phyloP scores from a whole-genome alignment of 2,797 vertebrate species.

The Crenichthys baileyi region DNA sequence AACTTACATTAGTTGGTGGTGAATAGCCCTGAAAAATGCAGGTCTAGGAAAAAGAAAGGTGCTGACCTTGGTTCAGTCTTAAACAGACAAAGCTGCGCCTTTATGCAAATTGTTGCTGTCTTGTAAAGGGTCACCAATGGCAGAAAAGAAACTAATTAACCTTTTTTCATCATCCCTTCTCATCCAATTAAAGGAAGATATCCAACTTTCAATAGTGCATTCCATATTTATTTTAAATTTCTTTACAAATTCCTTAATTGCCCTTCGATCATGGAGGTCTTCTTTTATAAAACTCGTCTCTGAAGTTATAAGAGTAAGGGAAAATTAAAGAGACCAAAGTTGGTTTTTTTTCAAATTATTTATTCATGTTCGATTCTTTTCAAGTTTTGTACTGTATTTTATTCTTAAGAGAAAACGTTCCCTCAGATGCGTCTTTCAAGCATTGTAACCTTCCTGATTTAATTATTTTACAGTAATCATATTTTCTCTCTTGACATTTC shows the following conservation, averaged over 20 bases:
- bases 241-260: constrained; percentile 67
- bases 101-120: constrained; percentile 51
- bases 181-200: constrained; percentile 62
- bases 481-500: constrained; percentile 10
- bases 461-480: constrained; percentile 19
- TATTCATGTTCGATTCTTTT: constrained; percentile 23
- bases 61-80: constrained; percentile 73
- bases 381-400: background rate
- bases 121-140: constrained; percentile 59
- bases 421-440: constrained; percentile 1
- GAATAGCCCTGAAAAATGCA: constrained; percentile 48
- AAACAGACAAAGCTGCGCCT: constrained; percentile 52
- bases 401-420: constrained; percentile 14
- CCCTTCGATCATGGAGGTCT: constrained; percentile 60
- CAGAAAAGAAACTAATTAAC: constrained; percentile 58
- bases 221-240: constrained; percentile 44
- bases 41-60: constrained; percentile 54
- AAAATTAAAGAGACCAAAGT: constrained; percentile 8
- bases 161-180: constrained; percentile 46
- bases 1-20: constrained; percentile 17
- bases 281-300: constrained; percentile 43
- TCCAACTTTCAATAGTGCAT: constrained; percentile 57
- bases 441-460: constrained; percentile 16
- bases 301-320: constrained; percentile 25
- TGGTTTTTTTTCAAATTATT: constrained; percentile 11